Evolutionary conservation across 1,140 invertebrate genomes (phyloP).

Genomic region (Dendrolimus punctatus): DNA sequence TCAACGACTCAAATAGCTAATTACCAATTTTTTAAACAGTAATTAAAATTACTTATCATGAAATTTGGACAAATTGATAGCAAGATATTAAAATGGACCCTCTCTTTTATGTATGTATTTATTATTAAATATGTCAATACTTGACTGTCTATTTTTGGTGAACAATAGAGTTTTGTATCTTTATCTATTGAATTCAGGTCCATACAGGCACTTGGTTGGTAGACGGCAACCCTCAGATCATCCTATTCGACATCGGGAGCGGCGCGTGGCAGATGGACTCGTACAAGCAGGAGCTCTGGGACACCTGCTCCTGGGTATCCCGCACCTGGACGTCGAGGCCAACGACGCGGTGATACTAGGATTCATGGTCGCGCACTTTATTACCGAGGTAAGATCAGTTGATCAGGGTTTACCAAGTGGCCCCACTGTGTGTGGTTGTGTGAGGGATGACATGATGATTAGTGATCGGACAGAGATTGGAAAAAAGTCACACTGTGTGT

Average conservation of each 20-base stretch:
- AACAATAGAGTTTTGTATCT: background rate
- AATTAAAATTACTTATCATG: no score
- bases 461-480: background rate
- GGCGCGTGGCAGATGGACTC: slow-evolving; percentile 96
- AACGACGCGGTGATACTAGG: slow-evolving; percentile 98
- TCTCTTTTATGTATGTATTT: no score
- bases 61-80: no score
- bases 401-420: no score
- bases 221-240: slow-evolving; percentile 98
- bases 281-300: slow-evolving; percentile 96
- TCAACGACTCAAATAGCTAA: no score
- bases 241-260: slow-evolving; percentile 98
- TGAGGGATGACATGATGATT: background rate
- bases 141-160: background rate
- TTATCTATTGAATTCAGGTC: slow-evolving; percentile 71
- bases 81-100: no score
- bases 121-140: no score
- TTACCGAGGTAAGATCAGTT: slow-evolving; percentile 78
- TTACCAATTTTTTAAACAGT: no score
- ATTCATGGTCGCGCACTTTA: slow-evolving; percentile 95
- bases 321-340: slow-evolving; percentile 95
- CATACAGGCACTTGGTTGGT: slow-evolving; percentile 98
- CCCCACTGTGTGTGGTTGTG: background rate
- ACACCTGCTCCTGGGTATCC: slow-evolving; percentile 91
- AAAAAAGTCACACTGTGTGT: slow-evolving; percentile 9